These are phyloP conservation scores for Cylas formicarius DNA, from an alignment of 1,140 invertebrate genomes.

Conservation along the genomic window DNA sequence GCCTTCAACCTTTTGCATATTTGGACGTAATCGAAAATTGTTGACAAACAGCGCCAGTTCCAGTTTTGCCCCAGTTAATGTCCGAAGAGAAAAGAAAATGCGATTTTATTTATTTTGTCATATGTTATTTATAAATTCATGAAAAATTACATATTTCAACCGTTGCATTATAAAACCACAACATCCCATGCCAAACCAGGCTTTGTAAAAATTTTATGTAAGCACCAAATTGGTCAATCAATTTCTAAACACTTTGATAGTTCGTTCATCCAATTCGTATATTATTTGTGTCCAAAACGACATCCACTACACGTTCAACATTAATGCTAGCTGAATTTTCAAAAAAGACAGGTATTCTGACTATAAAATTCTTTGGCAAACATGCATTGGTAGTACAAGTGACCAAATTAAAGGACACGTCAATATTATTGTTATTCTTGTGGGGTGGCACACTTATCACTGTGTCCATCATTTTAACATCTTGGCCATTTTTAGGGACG, in stretches of 20 bases:
- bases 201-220: slow-evolving; percentile 2
- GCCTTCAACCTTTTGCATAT: no score
- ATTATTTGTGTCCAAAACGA: slow-evolving; percentile 16
- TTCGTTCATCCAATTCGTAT: no score
- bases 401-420: slow-evolving; percentile 43
- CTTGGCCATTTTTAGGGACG: slow-evolving; percentile 33
- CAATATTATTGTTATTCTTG: slow-evolving; percentile 30
- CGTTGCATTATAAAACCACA: background rate
- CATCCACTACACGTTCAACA: slow-evolving; percentile 12
- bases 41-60: no score
- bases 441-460: slow-evolving; percentile 37
- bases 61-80: no score
- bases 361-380: slow-evolving; percentile 42
- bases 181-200: background rate
- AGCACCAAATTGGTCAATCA: background rate
- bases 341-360: slow-evolving; percentile 20
- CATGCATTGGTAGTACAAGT: slow-evolving; percentile 45
- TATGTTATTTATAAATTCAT: no score
- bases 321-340: slow-evolving; percentile 11
- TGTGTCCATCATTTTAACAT: slow-evolving; percentile 38
- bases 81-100: no score
- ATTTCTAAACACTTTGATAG: slow-evolving; percentile 1
- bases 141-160: no score
- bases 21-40: no score
- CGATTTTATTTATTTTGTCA: no score